Base-by-base conservation (phyloP, 2,888 invertebrate species). In the Agrenia bidenticulata region DNA sequence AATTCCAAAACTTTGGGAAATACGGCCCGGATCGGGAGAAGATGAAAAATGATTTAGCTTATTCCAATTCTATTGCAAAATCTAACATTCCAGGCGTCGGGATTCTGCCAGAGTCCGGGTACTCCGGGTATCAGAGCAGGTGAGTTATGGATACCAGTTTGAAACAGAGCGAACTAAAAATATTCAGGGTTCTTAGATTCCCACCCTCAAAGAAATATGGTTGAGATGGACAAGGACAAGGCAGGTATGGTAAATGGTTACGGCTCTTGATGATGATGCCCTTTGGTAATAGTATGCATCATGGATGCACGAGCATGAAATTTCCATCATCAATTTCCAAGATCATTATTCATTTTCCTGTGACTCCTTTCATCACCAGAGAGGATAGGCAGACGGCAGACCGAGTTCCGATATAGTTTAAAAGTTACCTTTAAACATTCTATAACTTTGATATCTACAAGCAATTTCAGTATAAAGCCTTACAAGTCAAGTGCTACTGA, bases 1-100 rank as follows among this genome's bases (percentile, higher is more conserved):
- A n/a, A 13, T 32, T 26, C 26, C 9, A 23, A 11, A 61, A 56
- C 41, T 57, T n/a, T n/a, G 32, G 32, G 32, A 32, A 32, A 32
- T 58, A 37, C 39, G 55, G 59, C 2, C 64, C 45, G n/a, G 61
- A 54, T 41, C 63, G 69, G 27, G 66, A 69, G n/a, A 50, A 63
- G 54, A 66, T 66, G 66, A 69, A 69, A 27, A 63, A 66, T 21
- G 54, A 63, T 23, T 26, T 69, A 11, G 69, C 61, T 5, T 39
- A 56, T 50, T 41, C 61, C 27, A 54, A 54, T 27, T 27, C 54
- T 9, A 11, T 27, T 21, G 54, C 54, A n/a, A 24, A 19, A 11
- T 32, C 32, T 32, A 32, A 32, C 11, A 7, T 32, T 4, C 24
- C 54, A 9, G 54, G 54, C 15, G 15, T 11, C 15, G 54, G 54